Evolutionary conservation across 1,140 invertebrate species (phyloP), one percentile per base, ranked within the genome.

Genomic region (Macrobrachium nipponense): DNA sequence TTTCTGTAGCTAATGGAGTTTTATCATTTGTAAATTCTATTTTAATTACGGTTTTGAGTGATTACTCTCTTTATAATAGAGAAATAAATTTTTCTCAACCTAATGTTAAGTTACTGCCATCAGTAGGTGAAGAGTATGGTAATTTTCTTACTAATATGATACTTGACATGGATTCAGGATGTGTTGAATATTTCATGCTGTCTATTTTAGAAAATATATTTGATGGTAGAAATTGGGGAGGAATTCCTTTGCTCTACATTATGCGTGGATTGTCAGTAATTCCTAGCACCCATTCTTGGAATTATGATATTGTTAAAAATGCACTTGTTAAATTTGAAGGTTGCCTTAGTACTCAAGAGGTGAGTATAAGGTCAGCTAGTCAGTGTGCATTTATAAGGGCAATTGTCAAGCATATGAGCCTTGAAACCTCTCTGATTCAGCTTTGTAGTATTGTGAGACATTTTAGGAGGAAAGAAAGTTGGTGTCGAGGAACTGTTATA

Each of bases 351-450:
- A 86, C 83, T 12, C 83, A 86, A 68, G 83, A 86, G 43, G 44
- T 86, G 61, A 58, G 43, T 44, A 27, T 86, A 70, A 76, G 83
- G 12, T 86, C 83, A 73, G 77, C 77, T 11, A 86, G 83, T 44
- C 83, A 86, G 83, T 86, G 83, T 80, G 83, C 79, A 62, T 61
- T 86, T 23, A 27, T 86, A 44, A 79, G 62, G n/a, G 83, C 83
- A 86, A 7, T 86, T 6, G 51, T 86, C 0, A 79, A 62, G 15
- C 83, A 86, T 18, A 17, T 80, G n/a, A 17, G 12, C 7, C 59
- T 62, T 60, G 70, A 44, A 12, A 72, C 68, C n/a, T 80, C 27
- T 72, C 80, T 86, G 18, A 62, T 86, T 44, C 61, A 86, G 44
- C n/a, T 86, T 8, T 86, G 83, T 72, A 66, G 80, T 17, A 58